These are phyloP conservation scores for Dromaius novaehollandiae DNA, from an alignment of 2,113 vertebrate genomes.

Conservation along the genomic window DNA sequence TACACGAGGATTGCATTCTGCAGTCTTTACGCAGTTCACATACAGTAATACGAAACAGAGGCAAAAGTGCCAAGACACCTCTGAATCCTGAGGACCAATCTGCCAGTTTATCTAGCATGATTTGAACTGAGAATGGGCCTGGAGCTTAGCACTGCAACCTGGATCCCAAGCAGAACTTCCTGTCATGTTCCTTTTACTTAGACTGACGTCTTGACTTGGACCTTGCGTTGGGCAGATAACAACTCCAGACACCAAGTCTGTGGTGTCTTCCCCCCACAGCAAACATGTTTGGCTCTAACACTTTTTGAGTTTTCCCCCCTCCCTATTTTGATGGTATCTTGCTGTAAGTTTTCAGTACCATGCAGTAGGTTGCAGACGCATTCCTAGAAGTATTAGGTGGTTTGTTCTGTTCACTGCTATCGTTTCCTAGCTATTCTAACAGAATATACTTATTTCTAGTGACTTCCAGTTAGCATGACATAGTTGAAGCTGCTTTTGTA, in stretches of 20 bases:
- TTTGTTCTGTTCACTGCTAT: neutral
- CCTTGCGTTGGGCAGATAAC: neutral
- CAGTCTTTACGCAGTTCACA: neutral
- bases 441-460: neutral
- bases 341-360: neutral
- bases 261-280: neutral
- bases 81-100: neutral
- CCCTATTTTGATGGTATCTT: neutral
- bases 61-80: neutral
- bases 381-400: neutral
- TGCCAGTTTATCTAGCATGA: neutral
- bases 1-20: neutral
- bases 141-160: neutral
- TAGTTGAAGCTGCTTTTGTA: neutral
- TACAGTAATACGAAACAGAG: neutral
- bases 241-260: neutral
- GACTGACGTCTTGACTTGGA: neutral
- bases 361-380: neutral
- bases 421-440: neutral
- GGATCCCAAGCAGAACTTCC: neutral
- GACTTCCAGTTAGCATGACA: neutral
- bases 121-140: neutral
- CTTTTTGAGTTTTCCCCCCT: neutral
- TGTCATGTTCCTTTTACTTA: neutral
- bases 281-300: neutral